These are phyloP conservation scores for Thymelicus acteon DNA, from an alignment of 2,888 invertebrate species.

Conservation along the genomic window DNA sequence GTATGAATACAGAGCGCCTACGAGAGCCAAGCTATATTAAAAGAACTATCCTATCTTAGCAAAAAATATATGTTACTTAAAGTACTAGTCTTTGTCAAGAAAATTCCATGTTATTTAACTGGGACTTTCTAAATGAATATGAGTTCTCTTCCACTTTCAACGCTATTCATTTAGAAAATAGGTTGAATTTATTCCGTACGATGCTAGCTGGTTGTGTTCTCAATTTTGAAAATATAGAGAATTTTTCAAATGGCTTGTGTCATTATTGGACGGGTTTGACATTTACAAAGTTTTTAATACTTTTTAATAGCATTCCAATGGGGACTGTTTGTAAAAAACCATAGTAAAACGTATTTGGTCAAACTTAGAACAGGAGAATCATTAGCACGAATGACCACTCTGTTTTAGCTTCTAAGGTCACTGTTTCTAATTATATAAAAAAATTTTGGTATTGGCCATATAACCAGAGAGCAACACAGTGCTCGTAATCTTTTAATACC, in stretches of 20 bases:
- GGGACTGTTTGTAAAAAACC: not conserved
- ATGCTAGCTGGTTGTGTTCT: too few relatives aligned
- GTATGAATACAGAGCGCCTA: too few relatives aligned
- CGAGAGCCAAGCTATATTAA: too few relatives aligned
- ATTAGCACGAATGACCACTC: not conserved
- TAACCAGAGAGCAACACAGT: not conserved
- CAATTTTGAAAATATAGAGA: too few relatives aligned
- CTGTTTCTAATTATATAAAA: not conserved
- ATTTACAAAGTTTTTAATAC: not conserved
- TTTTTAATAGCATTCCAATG: slow-evolving; percentile 4
- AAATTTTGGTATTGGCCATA: slow-evolving; percentile 15
- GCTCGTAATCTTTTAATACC: slow-evolving; percentile 6
- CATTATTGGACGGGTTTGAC: slow-evolving; percentile 13
- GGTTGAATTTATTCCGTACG: not conserved
- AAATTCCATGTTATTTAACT: too few relatives aligned
- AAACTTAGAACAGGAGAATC: slow-evolving; percentile 13
- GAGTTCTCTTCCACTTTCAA: not conserved
- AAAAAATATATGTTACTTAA: too few relatives aligned
- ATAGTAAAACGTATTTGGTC: slow-evolving; percentile 8
- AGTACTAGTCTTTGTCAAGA: too few relatives aligned
- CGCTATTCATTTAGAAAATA: slow-evolving; percentile 10
- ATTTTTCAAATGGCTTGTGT: too few relatives aligned
- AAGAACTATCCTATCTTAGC: too few relatives aligned
- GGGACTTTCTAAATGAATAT: not conserved
- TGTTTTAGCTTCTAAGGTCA: not conserved